phyloP scores from a whole-genome alignment of 2,797 vertebrate genomes.

The Betta splendens region DNA sequence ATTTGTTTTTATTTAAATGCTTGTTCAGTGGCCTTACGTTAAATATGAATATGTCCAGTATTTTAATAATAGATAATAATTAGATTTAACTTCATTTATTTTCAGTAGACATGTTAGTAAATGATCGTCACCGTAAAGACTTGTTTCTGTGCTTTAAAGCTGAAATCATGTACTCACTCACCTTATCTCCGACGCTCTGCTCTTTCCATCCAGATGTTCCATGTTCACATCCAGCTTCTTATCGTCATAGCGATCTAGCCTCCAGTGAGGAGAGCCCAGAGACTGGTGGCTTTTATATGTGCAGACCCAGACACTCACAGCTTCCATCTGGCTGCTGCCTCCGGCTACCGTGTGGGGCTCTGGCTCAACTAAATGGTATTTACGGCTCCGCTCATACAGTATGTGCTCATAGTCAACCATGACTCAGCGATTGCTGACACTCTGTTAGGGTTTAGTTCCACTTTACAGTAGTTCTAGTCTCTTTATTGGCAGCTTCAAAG shows the following conservation, averaged over 20 bases:
- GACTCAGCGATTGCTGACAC: conserved; percentile 7
- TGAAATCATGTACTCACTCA: conserved; percentile 22
- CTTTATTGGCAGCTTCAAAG: neutral
- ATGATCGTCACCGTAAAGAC: no score
- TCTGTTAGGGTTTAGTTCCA: neutral
- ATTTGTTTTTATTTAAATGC: no score
- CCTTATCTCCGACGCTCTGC: conserved; percentile 33
- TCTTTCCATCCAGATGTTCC: conserved; percentile 23
- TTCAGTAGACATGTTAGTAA: no score
- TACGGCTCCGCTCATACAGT: neutral
- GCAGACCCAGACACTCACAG: conserved; percentile 35
- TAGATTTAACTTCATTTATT: no score
- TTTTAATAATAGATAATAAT: no score
- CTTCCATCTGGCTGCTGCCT: conserved; percentile 22
- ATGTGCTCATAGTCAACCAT: neutral
- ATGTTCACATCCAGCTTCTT: conserved; percentile 13
- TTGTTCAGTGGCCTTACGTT: no score
- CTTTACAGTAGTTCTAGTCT: neutral
- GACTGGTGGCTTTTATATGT: conserved; percentile 53
- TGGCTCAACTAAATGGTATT: conserved; percentile 27
- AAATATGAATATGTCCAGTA: no score
- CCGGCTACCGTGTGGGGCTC: neutral
- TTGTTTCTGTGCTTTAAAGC: no score
- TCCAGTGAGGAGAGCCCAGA: conserved; percentile 18
- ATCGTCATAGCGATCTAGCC: conserved; percentile 14